These are phyloP conservation scores for Alligator sinensis DNA, from an alignment of 2,113 vertebrate species.

Conservation along the genomic window DNA sequence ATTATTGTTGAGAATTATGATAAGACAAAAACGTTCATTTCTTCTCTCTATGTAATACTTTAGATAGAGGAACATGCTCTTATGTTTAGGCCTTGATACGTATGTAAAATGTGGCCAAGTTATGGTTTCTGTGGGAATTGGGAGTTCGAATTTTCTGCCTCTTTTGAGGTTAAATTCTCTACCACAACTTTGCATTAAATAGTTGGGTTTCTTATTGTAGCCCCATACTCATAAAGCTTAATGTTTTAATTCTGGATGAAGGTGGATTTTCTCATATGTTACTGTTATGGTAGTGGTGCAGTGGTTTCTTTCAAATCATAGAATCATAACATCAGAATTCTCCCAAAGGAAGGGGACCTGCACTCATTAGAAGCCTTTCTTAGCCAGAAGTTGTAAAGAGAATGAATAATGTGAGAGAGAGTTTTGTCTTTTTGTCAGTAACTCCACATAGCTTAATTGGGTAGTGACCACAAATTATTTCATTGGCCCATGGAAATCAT, in stretches of 20 bases:
- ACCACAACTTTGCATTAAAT: constrained; percentile 68
- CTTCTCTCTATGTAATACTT: constrained; percentile 37
- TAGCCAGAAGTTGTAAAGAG: neutral
- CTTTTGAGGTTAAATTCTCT: constrained; percentile 65
- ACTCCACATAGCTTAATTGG: neutral
- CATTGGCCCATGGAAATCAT: neutral
- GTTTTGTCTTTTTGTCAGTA: constrained; percentile 23
- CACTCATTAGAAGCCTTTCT: neutral
- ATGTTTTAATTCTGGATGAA: constrained; percentile 61
- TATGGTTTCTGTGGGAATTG: constrained; percentile 71
- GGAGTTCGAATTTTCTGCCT: constrained; percentile 63
- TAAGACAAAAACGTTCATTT: neutral
- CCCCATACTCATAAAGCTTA: constrained; percentile 62
- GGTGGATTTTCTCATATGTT: constrained; percentile 53
- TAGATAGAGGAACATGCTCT: neutral
- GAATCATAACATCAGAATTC: constrained; percentile 36
- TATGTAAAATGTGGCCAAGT: constrained; percentile 66
- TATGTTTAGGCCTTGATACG: constrained; percentile 57
- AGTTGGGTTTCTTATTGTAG: constrained; percentile 13
- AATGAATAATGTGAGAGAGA: constrained; percentile 4
- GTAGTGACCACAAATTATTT: neutral
- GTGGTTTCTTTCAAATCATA: constrained; percentile 44
- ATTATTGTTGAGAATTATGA: no score
- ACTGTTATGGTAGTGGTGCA: constrained; percentile 35
- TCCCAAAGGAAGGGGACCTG: neutral